Evolutionary conservation across 2,888 invertebrate species (phyloP).

Genomic region (Petrophora chlorosata): DNA sequence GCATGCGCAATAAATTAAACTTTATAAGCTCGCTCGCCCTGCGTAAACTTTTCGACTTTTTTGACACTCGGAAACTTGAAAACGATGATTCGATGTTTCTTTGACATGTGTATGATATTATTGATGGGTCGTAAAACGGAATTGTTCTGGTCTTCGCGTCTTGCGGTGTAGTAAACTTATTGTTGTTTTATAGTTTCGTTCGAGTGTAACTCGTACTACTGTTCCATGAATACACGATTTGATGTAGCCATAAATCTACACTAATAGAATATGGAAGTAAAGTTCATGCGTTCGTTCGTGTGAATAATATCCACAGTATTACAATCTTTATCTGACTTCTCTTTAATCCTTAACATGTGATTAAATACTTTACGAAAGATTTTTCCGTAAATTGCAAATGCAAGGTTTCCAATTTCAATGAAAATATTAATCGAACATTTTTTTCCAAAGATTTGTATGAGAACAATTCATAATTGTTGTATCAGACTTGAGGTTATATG

Average conservation of each 20-base stretch:
- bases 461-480: no score
- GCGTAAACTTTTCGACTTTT: constrained; percentile 42
- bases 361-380: no score
- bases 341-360: no score
- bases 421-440: no score
- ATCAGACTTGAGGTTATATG: no score
- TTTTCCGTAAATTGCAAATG: no score
- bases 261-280: constrained; percentile 11
- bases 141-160: constrained; percentile 33
- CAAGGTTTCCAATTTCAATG: no score
- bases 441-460: no score
- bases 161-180: constrained; percentile 26
- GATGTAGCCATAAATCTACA: constrained; percentile 20
- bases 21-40: constrained; percentile 52
- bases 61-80: constrained; percentile 34
- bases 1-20: constrained; percentile 67
- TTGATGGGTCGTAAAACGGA: constrained; percentile 35
- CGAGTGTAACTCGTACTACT: constrained; percentile 14
- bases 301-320: no score
- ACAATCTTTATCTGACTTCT: no score
- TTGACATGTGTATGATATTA: constrained; percentile 35
- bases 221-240: constrained; percentile 22
- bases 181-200: constrained; percentile 24
- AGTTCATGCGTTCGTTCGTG: no score
- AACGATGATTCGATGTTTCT: constrained; percentile 55